These are phyloP conservation scores for Gryon sp. DNA, from an alignment of 1,140 invertebrate genomes.

Conservation along the genomic window DNA sequence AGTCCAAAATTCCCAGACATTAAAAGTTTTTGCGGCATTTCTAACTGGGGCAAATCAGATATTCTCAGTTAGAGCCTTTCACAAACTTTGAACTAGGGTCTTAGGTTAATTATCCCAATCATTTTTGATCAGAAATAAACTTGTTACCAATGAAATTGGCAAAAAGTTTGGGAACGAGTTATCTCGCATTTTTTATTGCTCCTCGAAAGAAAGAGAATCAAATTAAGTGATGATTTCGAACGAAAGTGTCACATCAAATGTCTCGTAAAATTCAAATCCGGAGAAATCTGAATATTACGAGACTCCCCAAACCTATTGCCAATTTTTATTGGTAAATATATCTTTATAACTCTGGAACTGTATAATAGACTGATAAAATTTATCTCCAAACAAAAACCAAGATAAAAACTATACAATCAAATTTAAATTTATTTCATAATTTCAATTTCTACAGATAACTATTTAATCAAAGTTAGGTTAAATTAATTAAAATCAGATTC, in stretches of 20 bases:
- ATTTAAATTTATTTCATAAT: too few relatives aligned
- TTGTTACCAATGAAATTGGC: constrained; percentile 17
- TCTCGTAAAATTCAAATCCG: constrained; percentile 21
- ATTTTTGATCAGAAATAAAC: constrained; percentile 27
- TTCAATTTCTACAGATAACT: too few relatives aligned
- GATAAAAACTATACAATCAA: too few relatives aligned
- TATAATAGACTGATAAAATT: too few relatives aligned
- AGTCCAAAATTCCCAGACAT: constrained; percentile 37
- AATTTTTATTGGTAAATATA: too few relatives aligned
- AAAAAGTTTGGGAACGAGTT: constrained; percentile 17
- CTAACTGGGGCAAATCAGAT: constrained; percentile 61
- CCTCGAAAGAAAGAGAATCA: neutral
- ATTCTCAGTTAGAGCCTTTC: constrained; percentile 55
- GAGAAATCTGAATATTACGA: neutral
- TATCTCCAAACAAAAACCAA: too few relatives aligned
- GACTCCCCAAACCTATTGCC: neutral
- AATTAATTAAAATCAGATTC: too few relatives aligned
- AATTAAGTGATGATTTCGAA: too few relatives aligned
- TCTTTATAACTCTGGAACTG: too few relatives aligned
- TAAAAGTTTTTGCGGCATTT: constrained; percentile 41
- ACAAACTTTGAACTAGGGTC: constrained; percentile 43
- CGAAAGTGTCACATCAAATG: neutral
- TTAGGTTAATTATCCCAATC: constrained; percentile 51
- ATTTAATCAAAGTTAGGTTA: too few relatives aligned
- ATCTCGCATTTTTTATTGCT: neutral